phyloP scores from a whole-genome alignment of 2,888 invertebrate genomes.

The Acleris emargana region DNA sequence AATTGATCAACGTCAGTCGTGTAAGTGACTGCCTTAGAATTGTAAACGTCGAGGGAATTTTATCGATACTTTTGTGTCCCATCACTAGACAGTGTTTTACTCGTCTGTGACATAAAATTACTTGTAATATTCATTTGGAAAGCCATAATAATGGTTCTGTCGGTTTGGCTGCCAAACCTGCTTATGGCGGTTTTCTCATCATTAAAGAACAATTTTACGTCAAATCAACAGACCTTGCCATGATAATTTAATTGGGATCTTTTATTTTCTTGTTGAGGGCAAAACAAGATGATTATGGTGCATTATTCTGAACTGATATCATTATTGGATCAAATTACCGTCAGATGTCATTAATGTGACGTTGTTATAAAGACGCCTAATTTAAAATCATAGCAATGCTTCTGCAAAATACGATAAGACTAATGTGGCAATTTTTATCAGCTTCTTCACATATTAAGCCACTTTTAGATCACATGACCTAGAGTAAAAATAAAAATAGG shows the following conservation, averaged over 20 bases:
- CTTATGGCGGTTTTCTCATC: constrained; percentile 36
- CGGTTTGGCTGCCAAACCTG: constrained; percentile 16
- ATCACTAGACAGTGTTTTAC: constrained; percentile 7
- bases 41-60: neutral
- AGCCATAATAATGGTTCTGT: constrained; percentile 38
- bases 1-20: neutral
- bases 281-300: constrained; percentile 8
- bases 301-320: neutral
- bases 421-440: too few species aligned
- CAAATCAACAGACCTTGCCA: constrained; percentile 23
- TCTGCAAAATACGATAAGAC: too few species aligned
- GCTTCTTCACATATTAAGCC: too few species aligned
- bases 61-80: constrained; percentile 17
- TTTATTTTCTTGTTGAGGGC: constrained; percentile 22
- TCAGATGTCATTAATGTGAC: neutral
- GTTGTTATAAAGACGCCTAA: too few species aligned
- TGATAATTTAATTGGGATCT: constrained; percentile 30
- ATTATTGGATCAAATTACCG: neutral
- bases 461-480: too few species aligned
- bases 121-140: constrained; percentile 40
- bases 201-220: constrained; percentile 20
- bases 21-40: too few species aligned
- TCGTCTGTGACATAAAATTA: constrained; percentile 34
- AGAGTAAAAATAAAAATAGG: too few species aligned
- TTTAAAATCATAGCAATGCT: too few species aligned